Conservation (phyloP, 1,140 invertebrate genomes). For the Eumaeus atala region DNA sequence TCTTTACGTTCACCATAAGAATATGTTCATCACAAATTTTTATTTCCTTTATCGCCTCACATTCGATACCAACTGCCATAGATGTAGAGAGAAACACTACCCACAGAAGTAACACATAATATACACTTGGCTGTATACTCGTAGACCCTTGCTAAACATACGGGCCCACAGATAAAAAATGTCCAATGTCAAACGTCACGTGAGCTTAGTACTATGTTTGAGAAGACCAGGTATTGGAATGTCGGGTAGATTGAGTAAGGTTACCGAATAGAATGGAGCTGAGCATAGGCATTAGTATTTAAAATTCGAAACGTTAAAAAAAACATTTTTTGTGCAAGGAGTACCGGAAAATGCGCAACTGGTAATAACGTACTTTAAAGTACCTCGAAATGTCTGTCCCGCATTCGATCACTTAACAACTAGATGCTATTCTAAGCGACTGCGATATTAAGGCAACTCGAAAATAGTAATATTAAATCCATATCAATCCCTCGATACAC, state of each 20-base stretch:
- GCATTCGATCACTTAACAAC: not conserved
- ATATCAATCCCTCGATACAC: too few species aligned
- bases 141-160: too few species aligned
- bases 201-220: slow-evolving; percentile 23
- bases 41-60: too few species aligned
- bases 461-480: not conserved
- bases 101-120: too few species aligned
- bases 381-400: too few species aligned
- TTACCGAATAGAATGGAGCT: not conserved
- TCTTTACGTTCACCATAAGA: too few species aligned
- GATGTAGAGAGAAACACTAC: too few species aligned
- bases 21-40: too few species aligned
- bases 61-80: too few species aligned
- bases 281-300: not conserved
- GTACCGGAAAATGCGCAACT: slow-evolving; percentile 12
- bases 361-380: not conserved
- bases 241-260: slow-evolving; percentile 17
- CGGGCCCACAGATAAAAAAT: slow-evolving; percentile 5
- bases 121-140: too few species aligned
- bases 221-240: slow-evolving; percentile 41
- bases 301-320: slow-evolving; percentile 3
- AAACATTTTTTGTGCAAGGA: slow-evolving; percentile 8
- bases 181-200: slow-evolving; percentile 5
- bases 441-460: slow-evolving; percentile 5
- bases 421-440: slow-evolving; percentile 9